These are phyloP conservation scores for Erebia ligea DNA, from an alignment of 2,888 invertebrate species.

Conservation along the genomic window DNA sequence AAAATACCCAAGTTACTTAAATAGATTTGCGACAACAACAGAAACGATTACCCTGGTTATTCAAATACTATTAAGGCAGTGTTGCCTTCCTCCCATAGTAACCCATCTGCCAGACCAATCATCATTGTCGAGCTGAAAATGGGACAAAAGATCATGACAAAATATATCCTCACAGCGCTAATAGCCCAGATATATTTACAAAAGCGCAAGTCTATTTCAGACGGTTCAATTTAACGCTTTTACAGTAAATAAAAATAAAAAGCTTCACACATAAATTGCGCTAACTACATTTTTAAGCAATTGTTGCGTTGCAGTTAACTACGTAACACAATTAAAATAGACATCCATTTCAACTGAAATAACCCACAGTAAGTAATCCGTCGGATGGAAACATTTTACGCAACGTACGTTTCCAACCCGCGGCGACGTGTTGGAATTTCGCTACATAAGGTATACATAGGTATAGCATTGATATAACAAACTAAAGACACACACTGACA, in stretches of 20 bases:
- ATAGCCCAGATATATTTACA: too few species aligned
- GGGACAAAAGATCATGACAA: not conserved
- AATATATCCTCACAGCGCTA: too few species aligned
- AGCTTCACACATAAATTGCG: conserved; percentile 17
- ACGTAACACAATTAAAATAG: conserved; percentile 33
- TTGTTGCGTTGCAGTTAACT: conserved; percentile 31
- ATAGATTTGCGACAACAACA: too few species aligned
- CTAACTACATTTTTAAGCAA: conserved; percentile 24
- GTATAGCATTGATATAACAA: not conserved
- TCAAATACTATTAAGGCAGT: too few species aligned
- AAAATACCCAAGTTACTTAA: too few species aligned
- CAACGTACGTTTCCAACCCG: conserved; percentile 32
- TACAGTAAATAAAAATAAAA: conserved; percentile 7
- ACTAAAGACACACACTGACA: not conserved
- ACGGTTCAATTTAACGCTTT: conserved; percentile 1
- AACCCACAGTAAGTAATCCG: conserved; percentile 33
- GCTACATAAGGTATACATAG: too few species aligned
- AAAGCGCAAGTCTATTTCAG: not conserved
- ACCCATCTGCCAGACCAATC: too few species aligned
- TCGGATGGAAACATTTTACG: conserved; percentile 32
- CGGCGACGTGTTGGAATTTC: conserved; percentile 25
- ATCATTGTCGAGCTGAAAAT: not conserved
- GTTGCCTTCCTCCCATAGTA: too few species aligned
- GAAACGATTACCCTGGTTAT: too few species aligned
- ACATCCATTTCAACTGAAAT: conserved; percentile 32